Conservation (phyloP, 2,797 vertebrate species). For the Xenentodon cancila region DNA sequence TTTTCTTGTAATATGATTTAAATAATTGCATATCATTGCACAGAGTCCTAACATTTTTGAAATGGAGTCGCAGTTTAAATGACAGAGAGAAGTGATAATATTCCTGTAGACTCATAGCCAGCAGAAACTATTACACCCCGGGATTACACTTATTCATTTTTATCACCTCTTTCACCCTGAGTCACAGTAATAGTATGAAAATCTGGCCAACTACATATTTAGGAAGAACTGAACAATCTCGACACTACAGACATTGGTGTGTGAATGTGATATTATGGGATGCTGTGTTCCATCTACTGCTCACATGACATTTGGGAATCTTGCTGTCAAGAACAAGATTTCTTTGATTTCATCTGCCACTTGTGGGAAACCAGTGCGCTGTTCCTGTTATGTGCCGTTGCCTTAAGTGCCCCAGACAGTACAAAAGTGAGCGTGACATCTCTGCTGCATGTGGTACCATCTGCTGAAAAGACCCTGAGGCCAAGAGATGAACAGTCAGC, state of each 20-base stretch:
- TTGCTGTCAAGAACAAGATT: conserved; percentile 52
- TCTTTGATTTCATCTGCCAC: conserved; percentile 52
- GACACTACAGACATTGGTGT: neutral
- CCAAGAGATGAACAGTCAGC: conserved; percentile 52
- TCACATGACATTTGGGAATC: conserved; percentile 54
- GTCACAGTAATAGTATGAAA: conserved; percentile 1
- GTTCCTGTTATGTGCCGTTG: conserved; percentile 30
- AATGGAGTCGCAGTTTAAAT: too few relatives aligned
- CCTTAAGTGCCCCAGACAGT: conserved; percentile 58
- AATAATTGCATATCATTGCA: too few relatives aligned
- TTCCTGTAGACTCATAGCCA: too few relatives aligned
- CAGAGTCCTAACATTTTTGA: too few relatives aligned
- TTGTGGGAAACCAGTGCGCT: conserved; percentile 41
- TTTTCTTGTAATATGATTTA: too few relatives aligned
- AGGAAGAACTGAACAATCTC: neutral
- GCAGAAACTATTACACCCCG: too few relatives aligned
- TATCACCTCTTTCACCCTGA: conserved; percentile 6
- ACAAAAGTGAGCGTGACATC: conserved; percentile 58
- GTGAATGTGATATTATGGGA: conserved; percentile 23
- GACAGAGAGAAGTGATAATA: too few relatives aligned
- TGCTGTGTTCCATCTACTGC: conserved; percentile 32
- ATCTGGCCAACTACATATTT: neutral
- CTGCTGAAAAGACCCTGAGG: conserved; percentile 55
- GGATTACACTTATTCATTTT: neutral
- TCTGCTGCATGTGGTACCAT: conserved; percentile 41